These are phyloP conservation scores for Anoplius nigerrimus DNA, from an alignment of 2,888 invertebrate genomes.

Conservation along the genomic window DNA sequence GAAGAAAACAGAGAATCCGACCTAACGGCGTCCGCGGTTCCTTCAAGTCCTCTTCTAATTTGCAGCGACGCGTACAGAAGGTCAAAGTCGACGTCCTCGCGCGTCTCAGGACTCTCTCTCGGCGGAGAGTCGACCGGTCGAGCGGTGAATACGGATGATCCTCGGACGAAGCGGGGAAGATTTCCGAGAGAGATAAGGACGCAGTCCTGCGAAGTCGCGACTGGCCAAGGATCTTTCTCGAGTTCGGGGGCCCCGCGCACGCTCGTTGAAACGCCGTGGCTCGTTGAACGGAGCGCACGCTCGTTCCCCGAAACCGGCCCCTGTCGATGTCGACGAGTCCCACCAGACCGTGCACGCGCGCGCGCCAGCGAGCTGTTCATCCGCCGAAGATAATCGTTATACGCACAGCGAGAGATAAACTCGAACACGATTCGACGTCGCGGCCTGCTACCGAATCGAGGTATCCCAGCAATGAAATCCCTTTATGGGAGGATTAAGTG, in stretches of 20 bases:
- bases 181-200: slow-evolving; percentile 49
- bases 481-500: too few species aligned
- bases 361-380: neutral
- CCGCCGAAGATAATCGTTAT: slow-evolving; percentile 41
- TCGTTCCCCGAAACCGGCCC: neutral
- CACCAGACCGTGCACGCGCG: slow-evolving; percentile 39
- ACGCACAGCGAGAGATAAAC: slow-evolving; percentile 32
- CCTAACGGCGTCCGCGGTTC: too few species aligned
- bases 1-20: neutral
- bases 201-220: slow-evolving; percentile 29
- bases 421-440: slow-evolving; percentile 17
- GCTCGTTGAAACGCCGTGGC: neutral
- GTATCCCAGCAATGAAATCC: neutral
- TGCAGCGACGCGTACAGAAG: slow-evolving; percentile 21
- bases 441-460: slow-evolving; percentile 32
- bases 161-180: slow-evolving; percentile 37
- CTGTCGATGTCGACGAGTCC: slow-evolving; percentile 50
- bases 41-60: slow-evolving; percentile 21
- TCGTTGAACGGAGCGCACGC: slow-evolving; percentile 11
- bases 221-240: slow-evolving; percentile 24
- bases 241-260: slow-evolving; percentile 12
- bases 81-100: slow-evolving; percentile 33
- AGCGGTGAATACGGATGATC: slow-evolving; percentile 49
- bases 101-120: slow-evolving; percentile 24
- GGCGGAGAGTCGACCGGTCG: slow-evolving; percentile 20